Evolutionary conservation across 2,113 vertebrate species (phyloP), one percentile per base, ranked within the genome.

Genomic region (Cygnus atratus): DNA sequence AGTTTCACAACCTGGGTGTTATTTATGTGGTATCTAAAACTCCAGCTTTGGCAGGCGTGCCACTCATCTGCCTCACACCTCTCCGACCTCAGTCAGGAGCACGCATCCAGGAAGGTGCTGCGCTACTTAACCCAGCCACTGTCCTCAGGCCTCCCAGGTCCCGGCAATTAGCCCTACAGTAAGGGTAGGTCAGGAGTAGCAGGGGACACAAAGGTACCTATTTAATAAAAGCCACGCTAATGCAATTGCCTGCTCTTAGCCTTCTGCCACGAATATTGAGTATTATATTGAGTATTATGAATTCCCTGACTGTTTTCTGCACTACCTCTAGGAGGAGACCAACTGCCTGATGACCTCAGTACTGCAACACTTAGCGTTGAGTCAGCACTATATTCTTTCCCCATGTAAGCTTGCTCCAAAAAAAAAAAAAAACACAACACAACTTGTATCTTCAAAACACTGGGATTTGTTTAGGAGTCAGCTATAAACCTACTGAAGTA

Each of bases 11-110:
- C 33, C 4, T 12, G 35, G 43, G 31, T 18, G 55, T 71, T 26
- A 75, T n/a, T 16, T 57, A 1, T 8, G 26, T 2, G 33, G 54
- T 10, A 46, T 19, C 43, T 57, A 17, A 52, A 88, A 46, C 11
- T 84, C 48, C 19, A 0, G 2, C 35, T 88, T 39, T 48, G 48
- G 33, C 17, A 65, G 77, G 37, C 0, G 0, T 13, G 19, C 13
- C 39, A 9, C 9, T 79, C 28, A 28, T 11, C 22, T 54, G 19
- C 13, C 76, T 68, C 58, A 83, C 43, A 68, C 4, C 16, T 13
- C 3, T 5, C n/a, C 3, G 4, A 44, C 11, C 37, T 48, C 41
- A 39, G 6, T 1, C 2, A 7, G 15, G 1, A 5, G 1, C 52
- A 89, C 25, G 54, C 87, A 76, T 57, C 4, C 50, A 59, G 46